Conservation (phyloP, 2,888 invertebrate genomes). For the Apomyelois bistriatella region DNA sequence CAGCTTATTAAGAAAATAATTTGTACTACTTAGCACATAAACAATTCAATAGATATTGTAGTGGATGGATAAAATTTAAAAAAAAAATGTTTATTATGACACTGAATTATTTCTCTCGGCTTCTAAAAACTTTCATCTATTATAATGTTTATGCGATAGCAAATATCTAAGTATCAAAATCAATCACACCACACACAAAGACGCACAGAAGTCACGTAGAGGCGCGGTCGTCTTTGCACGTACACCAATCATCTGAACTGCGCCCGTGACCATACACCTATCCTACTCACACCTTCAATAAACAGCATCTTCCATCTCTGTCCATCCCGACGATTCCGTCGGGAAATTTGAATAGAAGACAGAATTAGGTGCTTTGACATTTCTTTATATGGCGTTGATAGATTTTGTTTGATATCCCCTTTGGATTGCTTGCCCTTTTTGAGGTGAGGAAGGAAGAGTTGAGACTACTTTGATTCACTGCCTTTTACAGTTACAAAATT, state of each 20-base stretch:
- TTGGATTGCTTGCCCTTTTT: constrained; percentile 31
- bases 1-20: too few species aligned
- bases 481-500: constrained; percentile 22
- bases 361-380: constrained; percentile 76
- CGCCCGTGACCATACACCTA: constrained; percentile 61
- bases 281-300: constrained; percentile 37
- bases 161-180: constrained; percentile 50
- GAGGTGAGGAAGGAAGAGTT: constrained; percentile 16
- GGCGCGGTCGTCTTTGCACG: constrained; percentile 70
- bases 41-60: too few species aligned
- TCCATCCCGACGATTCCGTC: constrained; percentile 52
- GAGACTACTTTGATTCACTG: constrained; percentile 1
- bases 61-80: too few species aligned
- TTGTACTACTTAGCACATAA: too few species aligned
- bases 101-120: too few species aligned
- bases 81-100: too few species aligned
- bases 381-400: constrained; percentile 64
- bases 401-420: constrained; percentile 65
- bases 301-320: constrained; percentile 28
- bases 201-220: constrained; percentile 66
- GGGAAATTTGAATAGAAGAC: constrained; percentile 72
- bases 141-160: too few species aligned
- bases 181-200: constrained; percentile 29
- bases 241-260: constrained; percentile 75
- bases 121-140: too few species aligned